A percentile compares a stretch with the other conserved stretches of the same genome.
Conservation (phyloP, 2,888 invertebrate genomes). For the Deroplatys truncata region DNA sequence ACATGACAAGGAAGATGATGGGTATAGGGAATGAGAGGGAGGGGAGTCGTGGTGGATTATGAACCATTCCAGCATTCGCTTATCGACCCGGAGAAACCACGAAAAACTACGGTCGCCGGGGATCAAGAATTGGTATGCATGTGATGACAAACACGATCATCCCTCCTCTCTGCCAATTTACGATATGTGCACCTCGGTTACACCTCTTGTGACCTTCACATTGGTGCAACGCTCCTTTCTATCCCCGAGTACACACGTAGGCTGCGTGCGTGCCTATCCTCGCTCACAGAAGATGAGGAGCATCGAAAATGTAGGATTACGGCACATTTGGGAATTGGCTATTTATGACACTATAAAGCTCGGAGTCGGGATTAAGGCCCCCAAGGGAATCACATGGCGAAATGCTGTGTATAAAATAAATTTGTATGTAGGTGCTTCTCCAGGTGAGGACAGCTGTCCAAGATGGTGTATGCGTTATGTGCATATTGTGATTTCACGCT, state of each 20-base stretch:
- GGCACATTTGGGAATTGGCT: slow-evolving; percentile 14
- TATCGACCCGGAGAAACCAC: no score
- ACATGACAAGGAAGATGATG: no score
- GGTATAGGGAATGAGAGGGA: no score
- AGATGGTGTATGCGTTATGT: not conserved
- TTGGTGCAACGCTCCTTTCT: not conserved
- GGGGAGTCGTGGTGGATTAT: no score
- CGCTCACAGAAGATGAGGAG: not conserved
- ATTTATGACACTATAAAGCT: slow-evolving; percentile 22
- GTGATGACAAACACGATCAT: no score
- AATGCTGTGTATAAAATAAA: not conserved
- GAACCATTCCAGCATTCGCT: no score
- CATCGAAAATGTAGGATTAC: slow-evolving; percentile 11
- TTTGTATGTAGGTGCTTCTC: not conserved
- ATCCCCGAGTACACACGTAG: not conserved
- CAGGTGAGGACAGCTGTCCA: not conserved
- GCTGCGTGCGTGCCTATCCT: not conserved
- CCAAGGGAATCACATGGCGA: not conserved
- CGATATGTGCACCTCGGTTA: not conserved
- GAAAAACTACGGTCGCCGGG: no score
- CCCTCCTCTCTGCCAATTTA: no score
- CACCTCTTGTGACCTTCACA: not conserved
- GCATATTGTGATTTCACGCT: no score
- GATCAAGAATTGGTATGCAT: no score
- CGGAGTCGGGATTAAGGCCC: slow-evolving; percentile 21